Evolutionary conservation across 2,113 vertebrate genomes (phyloP).

Genomic region (Peromyscus leucopus): DNA sequence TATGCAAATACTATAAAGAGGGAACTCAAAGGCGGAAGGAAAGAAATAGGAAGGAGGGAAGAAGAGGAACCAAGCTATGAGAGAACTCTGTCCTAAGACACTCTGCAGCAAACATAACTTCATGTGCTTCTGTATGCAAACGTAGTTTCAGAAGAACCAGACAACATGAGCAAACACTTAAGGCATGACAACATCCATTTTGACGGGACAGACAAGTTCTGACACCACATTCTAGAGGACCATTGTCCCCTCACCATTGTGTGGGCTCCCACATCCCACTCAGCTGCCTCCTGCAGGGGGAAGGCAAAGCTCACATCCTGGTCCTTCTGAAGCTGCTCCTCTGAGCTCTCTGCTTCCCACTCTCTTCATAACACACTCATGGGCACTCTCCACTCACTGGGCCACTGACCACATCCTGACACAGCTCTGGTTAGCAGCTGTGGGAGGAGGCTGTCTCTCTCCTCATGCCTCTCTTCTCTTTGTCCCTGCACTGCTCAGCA

Average conservation of each 20-base stretch:
- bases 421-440: neutral
- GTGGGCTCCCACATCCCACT: neutral
- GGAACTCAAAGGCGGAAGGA: neutral
- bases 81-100: neutral
- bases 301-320: neutral
- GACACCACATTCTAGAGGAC: neutral
- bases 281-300: neutral
- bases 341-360: neutral
- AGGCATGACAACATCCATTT: neutral
- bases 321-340: neutral
- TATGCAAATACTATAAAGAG: neutral
- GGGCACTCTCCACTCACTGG: neutral
- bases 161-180: neutral
- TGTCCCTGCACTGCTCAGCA: neutral
- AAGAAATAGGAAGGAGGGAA: constrained; percentile 50
- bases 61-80: constrained; percentile 52
- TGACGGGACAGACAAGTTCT: neutral
- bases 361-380: neutral
- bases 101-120: neutral
- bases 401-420: neutral
- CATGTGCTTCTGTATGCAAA: neutral
- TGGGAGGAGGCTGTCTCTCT: neutral
- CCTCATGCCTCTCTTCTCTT: neutral
- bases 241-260: neutral
- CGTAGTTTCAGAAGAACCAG: neutral